phyloP scores from a whole-genome alignment of 2,113 vertebrate genomes.

The Falcunculus frontatus region DNA sequence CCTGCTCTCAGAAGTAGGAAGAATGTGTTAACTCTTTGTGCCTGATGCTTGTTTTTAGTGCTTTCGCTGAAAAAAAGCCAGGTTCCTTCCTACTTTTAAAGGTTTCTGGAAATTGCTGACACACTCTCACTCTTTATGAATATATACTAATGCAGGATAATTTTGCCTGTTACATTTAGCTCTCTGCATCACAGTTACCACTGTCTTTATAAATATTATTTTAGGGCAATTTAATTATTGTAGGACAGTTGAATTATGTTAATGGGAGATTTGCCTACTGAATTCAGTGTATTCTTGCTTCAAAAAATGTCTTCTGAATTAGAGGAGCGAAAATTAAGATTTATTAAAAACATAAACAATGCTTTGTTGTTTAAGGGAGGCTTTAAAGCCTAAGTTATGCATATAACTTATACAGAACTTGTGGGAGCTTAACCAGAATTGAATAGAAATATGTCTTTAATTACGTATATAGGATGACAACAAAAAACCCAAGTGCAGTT shows the following conservation, averaged over 20 bases:
- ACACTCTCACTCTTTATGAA: not conserved
- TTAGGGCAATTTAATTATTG: not conserved
- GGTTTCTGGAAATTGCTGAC: not conserved
- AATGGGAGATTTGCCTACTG: not conserved
- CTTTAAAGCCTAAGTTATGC: not conserved
- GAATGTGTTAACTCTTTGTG: slow-evolving; percentile 51
- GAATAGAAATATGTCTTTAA: slow-evolving; percentile 5
- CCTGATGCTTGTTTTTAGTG: not conserved
- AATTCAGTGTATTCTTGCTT: not conserved
- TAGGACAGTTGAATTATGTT: not conserved
- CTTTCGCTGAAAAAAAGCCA: not conserved
- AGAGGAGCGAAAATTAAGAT: not conserved
- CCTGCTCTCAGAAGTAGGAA: slow-evolving; percentile 50
- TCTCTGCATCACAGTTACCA: not conserved
- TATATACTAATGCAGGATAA: not conserved
- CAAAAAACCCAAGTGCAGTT: not conserved
- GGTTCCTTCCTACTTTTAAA: not conserved
- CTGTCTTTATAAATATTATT: not conserved
- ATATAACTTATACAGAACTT: not conserved
- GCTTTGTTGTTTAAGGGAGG: slow-evolving; percentile 18
- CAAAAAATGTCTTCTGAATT: not conserved
- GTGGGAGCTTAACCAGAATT: not conserved
- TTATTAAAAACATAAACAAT: not conserved
- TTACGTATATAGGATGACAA: not conserved
- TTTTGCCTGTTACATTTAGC: not conserved